Percentiles rank a stretch among this genome's conserved stretches.
phyloP scores from a whole-genome alignment of 2,888 invertebrate species.

The Eurytoma adleriae region DNA sequence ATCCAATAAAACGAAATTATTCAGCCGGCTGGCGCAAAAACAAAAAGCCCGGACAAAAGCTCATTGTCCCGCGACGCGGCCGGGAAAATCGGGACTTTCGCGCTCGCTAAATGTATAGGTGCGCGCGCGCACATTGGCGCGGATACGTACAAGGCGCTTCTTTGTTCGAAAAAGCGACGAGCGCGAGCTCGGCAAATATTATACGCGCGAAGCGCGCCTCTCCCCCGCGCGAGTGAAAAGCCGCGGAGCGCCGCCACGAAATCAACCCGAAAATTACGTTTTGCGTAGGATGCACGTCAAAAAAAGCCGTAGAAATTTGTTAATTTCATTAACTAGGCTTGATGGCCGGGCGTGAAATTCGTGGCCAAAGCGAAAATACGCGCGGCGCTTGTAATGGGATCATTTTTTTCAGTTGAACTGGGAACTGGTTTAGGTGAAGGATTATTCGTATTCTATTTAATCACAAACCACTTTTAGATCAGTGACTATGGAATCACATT shows the following conservation, averaged over 20 bases:
- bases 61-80: slow-evolving; percentile 12
- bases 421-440: too few relatives aligned
- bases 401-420: too few relatives aligned
- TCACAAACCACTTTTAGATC: too few relatives aligned
- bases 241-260: neutral
- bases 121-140: too few relatives aligned
- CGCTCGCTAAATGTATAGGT: neutral
- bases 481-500: too few relatives aligned
- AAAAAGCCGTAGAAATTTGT: slow-evolving; percentile 5
- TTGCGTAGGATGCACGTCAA: neutral
- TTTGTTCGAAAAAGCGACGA: slow-evolving; percentile 38
- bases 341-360: too few relatives aligned
- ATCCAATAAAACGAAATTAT: slow-evolving; percentile 48
- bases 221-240: slow-evolving; percentile 8
- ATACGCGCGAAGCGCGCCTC: neutral
- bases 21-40: slow-evolving; percentile 9
- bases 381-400: too few relatives aligned
- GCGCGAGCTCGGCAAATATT: neutral
- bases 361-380: too few relatives aligned
- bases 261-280: slow-evolving; percentile 11
- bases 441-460: too few relatives aligned
- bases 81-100: slow-evolving; percentile 40
- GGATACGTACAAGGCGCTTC: slow-evolving; percentile 29
- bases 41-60: slow-evolving; percentile 48
- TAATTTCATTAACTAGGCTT: slow-evolving; percentile 30